Evolutionary conservation across 2,888 invertebrate species (phyloP).

Genomic region (Napeogenes sylphis): DNA sequence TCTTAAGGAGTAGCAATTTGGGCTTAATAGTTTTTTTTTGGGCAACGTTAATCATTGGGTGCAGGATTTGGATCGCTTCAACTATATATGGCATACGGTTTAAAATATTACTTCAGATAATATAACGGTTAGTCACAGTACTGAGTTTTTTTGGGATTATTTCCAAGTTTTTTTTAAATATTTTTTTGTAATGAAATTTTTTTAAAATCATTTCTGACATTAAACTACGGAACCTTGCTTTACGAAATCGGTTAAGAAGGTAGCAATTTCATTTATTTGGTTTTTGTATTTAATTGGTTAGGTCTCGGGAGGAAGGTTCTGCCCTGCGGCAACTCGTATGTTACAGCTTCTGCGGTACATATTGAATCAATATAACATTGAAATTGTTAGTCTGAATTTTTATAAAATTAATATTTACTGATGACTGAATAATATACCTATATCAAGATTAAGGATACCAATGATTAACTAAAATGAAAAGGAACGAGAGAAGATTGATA

Average conservation of each 20-base stretch:
- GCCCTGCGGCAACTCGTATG: constrained; percentile 20
- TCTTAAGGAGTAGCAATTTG: constrained; percentile 50
- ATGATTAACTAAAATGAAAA: no score
- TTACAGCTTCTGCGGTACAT: constrained; percentile 12
- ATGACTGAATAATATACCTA: no score
- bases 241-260: constrained; percentile 30
- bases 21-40: constrained; percentile 50
- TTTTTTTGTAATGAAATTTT: no score
- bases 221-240: no score
- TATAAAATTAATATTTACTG: no score
- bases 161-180: no score
- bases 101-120: no score
- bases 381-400: background rate
- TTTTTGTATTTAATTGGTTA: constrained; percentile 33
- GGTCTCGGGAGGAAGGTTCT: constrained; percentile 11
- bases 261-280: constrained; percentile 26
- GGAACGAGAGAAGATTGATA: no score
- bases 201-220: no score
- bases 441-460: no score
- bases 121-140: no score
- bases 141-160: no score
- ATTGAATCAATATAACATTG: background rate
- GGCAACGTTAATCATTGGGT: constrained; percentile 22
- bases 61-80: constrained; percentile 7
- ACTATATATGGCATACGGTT: background rate